Percentiles rank a stretch among this genome's conserved stretches.
Conservation (phyloP, 2,797 vertebrate species). For the Sebastes umbrosus region DNA sequence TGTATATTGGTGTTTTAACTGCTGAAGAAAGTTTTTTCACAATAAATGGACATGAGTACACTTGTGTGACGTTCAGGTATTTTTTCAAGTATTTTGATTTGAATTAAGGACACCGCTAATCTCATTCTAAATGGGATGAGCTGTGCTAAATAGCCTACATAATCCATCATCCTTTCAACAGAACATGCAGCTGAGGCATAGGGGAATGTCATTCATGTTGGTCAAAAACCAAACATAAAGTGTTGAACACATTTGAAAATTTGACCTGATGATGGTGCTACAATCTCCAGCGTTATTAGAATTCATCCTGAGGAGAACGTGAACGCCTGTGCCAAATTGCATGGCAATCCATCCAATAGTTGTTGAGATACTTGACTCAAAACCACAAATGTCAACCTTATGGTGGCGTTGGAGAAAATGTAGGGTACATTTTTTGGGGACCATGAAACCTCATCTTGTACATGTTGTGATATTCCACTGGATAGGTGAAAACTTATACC, state of each 20-base stretch:
- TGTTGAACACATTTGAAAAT: background rate
- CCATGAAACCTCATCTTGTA: background rate
- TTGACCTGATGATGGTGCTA: too few relatives aligned
- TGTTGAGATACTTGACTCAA: background rate
- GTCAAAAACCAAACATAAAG: too few relatives aligned
- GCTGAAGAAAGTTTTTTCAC: background rate
- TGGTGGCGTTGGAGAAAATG: too few relatives aligned
- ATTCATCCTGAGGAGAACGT: background rate
- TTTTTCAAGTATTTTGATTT: background rate
- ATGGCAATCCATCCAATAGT: background rate
- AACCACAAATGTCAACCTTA: background rate
- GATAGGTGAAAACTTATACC: rapidly evolving
- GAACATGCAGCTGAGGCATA: background rate
- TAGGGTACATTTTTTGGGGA: background rate
- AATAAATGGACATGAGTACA: background rate
- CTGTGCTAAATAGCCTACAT: background rate
- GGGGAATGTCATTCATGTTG: too few relatives aligned
- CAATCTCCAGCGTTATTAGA: background rate
- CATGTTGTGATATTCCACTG: background rate
- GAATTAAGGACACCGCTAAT: background rate
- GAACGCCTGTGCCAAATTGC: background rate
- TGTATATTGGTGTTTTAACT: background rate
- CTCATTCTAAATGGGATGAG: background rate
- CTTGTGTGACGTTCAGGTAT: background rate
- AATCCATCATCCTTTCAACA: too few relatives aligned